A percentile compares a stretch with the other conserved stretches of the same genome.
Evolutionary conservation across 1,140 invertebrate species (phyloP).

Genomic region (Episyrphus balteatus): DNA sequence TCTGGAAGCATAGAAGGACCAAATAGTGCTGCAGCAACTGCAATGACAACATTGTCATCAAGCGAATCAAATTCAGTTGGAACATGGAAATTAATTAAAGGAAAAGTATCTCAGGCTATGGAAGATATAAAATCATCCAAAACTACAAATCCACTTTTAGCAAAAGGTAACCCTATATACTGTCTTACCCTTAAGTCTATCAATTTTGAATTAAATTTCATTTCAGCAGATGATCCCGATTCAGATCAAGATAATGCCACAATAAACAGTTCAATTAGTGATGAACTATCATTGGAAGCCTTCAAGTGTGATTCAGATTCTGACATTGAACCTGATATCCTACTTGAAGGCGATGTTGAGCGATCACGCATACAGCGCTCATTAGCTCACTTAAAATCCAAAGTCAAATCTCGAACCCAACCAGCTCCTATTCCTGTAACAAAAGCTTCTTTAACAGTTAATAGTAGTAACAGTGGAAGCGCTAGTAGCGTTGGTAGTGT

Average conservation of each 20-base stretch:
- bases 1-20: constrained; percentile 30
- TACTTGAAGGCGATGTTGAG: constrained; percentile 10
- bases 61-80: constrained; percentile 17
- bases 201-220: no score
- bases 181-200: no score
- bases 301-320: constrained; percentile 21
- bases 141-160: constrained; percentile 7
- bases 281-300: constrained; percentile 16
- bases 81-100: constrained; percentile 35
- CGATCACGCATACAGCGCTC: constrained; percentile 24
- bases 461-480: neutral
- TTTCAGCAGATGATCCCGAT: constrained; percentile 16
- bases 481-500: neutral
- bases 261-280: constrained; percentile 21
- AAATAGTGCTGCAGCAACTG: constrained; percentile 15
- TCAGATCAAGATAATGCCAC: constrained; percentile 26
- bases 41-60: constrained; percentile 8
- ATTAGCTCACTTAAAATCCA: constrained; percentile 28
- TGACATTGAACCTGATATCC: constrained; percentile 19
- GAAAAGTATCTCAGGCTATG: constrained; percentile 33
- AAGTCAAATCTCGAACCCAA: constrained; percentile 24
- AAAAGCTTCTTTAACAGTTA: neutral
- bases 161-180: no score
- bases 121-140: constrained; percentile 36
- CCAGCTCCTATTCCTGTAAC: constrained; percentile 4